Evolutionary conservation across 2,888 invertebrate genomes (phyloP).

Genomic region (Drosophila barbarae): DNA sequence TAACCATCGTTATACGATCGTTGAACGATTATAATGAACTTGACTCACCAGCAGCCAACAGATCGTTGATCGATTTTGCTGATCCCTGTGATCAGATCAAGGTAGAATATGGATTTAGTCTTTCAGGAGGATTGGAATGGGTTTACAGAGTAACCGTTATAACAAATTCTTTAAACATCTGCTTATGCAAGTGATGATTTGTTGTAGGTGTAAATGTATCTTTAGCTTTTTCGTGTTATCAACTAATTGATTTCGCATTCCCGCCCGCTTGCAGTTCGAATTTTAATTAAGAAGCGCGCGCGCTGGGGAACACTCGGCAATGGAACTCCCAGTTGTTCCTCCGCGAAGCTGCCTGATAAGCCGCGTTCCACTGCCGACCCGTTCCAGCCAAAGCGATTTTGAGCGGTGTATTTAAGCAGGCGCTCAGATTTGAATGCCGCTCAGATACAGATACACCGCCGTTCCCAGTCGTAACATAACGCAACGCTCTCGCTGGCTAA

Average conservation of each 20-base stretch:
- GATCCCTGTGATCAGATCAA: slow-evolving; percentile 5
- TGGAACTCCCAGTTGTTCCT: slow-evolving; percentile 4
- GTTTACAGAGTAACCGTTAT: neutral
- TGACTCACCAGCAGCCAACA: slow-evolving; percentile 12
- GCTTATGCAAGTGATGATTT: neutral
- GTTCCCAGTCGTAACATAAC: slow-evolving; percentile 8
- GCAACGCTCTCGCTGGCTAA: slow-evolving; percentile 5
- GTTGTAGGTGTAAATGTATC: slow-evolving; percentile 6
- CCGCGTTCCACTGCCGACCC: slow-evolving; percentile 38
- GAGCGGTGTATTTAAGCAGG: slow-evolving; percentile 36
- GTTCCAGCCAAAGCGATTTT: slow-evolving; percentile 36
- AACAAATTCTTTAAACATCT: neutral
- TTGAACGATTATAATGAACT: slow-evolving; percentile 19
- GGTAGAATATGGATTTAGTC: slow-evolving; percentile 11
- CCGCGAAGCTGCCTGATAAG: slow-evolving; percentile 22
- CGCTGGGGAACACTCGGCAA: slow-evolving; percentile 11
- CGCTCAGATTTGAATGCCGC: slow-evolving; percentile 37
- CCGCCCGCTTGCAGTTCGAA: slow-evolving; percentile 27
- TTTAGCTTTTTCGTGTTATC: slow-evolving; percentile 20
- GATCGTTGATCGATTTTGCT: slow-evolving; percentile 4
- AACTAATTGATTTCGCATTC: slow-evolving; percentile 26
- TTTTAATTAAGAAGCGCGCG: slow-evolving; percentile 26
- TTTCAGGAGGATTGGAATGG: neutral
- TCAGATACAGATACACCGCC: slow-evolving; percentile 69
- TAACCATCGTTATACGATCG: slow-evolving; percentile 20